phyloP scores from a whole-genome alignment of 2,113 vertebrate species.

The Grus americana region DNA sequence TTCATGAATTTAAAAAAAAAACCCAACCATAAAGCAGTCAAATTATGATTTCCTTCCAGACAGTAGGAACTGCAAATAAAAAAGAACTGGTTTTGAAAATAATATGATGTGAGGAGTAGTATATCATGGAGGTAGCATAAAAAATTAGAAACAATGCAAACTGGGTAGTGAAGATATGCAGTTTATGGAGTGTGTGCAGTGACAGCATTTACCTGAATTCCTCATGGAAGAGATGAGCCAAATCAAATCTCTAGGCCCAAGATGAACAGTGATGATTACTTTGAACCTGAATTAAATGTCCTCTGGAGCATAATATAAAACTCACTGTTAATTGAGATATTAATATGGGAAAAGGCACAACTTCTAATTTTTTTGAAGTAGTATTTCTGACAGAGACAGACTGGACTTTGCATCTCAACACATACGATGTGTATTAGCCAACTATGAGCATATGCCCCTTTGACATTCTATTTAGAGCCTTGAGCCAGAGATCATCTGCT shows the following conservation, averaged over 20 bases:
- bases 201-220: neutral
- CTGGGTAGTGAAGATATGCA: neutral
- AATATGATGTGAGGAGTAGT: neutral
- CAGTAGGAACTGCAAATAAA: neutral
- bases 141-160: neutral
- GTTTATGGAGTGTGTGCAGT: neutral
- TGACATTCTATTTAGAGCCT: neutral
- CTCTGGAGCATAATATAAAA: neutral
- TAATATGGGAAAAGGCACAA: neutral
- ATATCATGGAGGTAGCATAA: neutral
- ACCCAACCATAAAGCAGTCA: neutral
- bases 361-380: neutral
- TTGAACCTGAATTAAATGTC: neutral
- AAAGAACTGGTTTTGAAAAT: neutral
- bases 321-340: neutral
- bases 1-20: neutral
- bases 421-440: neutral
- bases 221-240: neutral
- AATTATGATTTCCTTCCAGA: neutral
- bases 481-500: neutral
- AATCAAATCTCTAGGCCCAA: neutral
- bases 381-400: neutral
- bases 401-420: neutral
- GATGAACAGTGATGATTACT: neutral
- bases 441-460: neutral